Conservation (phyloP, 1,140 invertebrate genomes). For the Cotesia glomerata region DNA sequence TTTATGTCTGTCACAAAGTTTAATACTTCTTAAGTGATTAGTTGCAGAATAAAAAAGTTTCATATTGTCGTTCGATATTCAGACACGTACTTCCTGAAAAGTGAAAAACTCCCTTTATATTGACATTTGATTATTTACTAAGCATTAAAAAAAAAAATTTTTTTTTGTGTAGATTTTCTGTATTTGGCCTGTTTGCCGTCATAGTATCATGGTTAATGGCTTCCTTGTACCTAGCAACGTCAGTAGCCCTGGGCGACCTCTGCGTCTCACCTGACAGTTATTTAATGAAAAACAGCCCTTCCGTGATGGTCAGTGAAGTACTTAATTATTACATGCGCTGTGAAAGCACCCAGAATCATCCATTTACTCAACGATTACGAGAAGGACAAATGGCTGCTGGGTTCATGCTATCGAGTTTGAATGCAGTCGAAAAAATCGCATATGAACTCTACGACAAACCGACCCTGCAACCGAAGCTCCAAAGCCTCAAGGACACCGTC, state of each 20-base stretch:
- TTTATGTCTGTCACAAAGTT: no score
- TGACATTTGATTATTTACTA: no score
- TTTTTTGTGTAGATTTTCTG: constrained; percentile 69
- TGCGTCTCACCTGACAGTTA: constrained; percentile 76
- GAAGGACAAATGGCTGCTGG: constrained; percentile 77
- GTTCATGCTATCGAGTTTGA: constrained; percentile 72
- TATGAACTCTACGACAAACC: constrained; percentile 69
- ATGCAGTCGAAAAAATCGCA: constrained; percentile 68
- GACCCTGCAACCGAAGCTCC: constrained; percentile 72
- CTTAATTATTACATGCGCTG: constrained; percentile 84
- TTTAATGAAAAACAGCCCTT: constrained; percentile 46
- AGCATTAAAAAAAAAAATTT: neutral
- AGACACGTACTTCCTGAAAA: no score
- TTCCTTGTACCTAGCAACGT: constrained; percentile 79
- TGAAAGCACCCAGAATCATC: constrained; percentile 77
- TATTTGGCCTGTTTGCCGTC: constrained; percentile 87
- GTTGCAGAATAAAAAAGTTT: no score
- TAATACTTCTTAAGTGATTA: no score
- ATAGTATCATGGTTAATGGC: constrained; percentile 89
- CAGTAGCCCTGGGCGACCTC: constrained; percentile 80
- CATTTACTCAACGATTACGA: constrained; percentile 76
- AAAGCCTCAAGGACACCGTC: constrained; percentile 74
- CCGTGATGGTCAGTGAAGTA: constrained; percentile 66
- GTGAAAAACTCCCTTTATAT: no score
- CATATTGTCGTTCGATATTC: no score